A percentile compares a stretch with the other conserved stretches of the same genome.
Evolutionary conservation across 2,797 vertebrate genomes (phyloP).

Genomic region (Tadarida brasiliensis): DNA sequence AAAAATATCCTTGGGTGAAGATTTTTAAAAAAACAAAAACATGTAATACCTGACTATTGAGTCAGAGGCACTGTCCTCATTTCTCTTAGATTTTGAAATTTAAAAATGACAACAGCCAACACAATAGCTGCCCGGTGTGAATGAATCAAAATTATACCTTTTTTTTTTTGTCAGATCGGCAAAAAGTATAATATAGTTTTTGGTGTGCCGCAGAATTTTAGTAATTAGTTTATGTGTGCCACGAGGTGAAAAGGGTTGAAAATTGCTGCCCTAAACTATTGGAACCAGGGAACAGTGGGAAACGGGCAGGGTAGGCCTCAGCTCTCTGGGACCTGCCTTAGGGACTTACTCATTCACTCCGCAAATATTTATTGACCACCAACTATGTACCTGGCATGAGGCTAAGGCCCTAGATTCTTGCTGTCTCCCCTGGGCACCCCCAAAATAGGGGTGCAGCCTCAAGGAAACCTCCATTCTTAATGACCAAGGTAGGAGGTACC

Average conservation of each 20-base stretch:
- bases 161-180: not conserved
- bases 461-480: conserved; percentile 24
- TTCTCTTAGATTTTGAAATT: not conserved
- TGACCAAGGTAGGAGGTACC: not conserved
- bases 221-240: not conserved
- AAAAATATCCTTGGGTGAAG: no score
- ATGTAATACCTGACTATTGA: not conserved
- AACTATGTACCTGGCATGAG: not conserved
- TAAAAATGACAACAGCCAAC: not conserved
- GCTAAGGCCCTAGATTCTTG: not conserved
- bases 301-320: not conserved
- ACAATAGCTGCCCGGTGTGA: not conserved
- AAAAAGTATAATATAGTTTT: not conserved
- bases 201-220: not conserved
- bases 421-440: not conserved
- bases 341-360: not conserved
- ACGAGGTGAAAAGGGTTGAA: not conserved
- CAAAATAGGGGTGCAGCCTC: not conserved
- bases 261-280: not conserved
- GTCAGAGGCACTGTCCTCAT: not conserved
- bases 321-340: not conserved
- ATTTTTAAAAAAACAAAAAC: no score
- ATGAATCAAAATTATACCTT: not conserved
- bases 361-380: not conserved
- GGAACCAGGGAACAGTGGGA: not conserved